Evolutionary conservation across 2,888 invertebrate species (phyloP), one percentile per base, ranked within the genome.

Genomic region (Scrobipalpa costella): DNA sequence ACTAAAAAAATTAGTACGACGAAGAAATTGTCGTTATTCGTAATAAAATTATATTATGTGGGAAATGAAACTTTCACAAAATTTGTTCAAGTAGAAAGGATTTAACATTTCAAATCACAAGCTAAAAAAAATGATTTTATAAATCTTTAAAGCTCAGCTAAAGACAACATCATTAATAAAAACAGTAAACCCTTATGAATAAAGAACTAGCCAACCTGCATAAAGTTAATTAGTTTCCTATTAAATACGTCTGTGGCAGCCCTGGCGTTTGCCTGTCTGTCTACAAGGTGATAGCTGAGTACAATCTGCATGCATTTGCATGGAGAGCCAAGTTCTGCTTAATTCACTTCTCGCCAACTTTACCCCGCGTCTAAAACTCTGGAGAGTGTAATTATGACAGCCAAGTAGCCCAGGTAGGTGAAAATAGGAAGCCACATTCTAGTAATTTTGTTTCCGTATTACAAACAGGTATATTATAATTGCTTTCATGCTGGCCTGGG

Each of bases 261-360:
- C 55, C 55, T 55, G n/a, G 33, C 19, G n/a, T 33, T n/a, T 7
- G 8, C n/a, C 17, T 33, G 13, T 8, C 55, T 19, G 57, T 40
- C 58, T 38, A 58, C 58, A 58, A 58, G 58, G 36, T 58, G 58
- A 40, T 40, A 19, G 58, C 38, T 11, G n/a, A 47, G 44, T 36
- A 27, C 58, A 40, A 63, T 63, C 63, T 63, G 40, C 63, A 63
- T 63, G 50, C 55, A 63, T 63, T 63, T 63, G 63, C 63, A 63
- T 63, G 21, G 40, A 52, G 52, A 33, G 44, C 47, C 17, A 52
- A 38, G 38, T 58, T 11, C 58, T 34, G 27, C 27, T 49, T 50
- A 50, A 61, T 52, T 61, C 36, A 36, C 34, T 49, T 21, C 34
- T 17, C 52, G 27, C 34, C 27, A 55, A 55, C 33, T 55, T 55